A percentile compares a stretch with the other conserved stretches of the same genome.
These are phyloP conservation scores for Palythoa grandiflora DNA, from an alignment of 92 coral and sea anemone species.

Conservation along the genomic window DNA sequence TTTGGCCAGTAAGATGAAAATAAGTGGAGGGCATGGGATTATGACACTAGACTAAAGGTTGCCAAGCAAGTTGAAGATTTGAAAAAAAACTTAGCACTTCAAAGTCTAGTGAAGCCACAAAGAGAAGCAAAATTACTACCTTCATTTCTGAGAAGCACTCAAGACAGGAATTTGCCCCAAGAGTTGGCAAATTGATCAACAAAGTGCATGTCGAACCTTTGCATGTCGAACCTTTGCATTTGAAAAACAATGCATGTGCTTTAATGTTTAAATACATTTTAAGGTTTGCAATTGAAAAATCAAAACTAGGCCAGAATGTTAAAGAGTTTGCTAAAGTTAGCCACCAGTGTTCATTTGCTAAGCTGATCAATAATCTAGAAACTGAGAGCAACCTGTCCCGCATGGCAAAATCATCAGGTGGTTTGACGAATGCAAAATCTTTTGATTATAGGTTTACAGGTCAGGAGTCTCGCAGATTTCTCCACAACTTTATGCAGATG, in stretches of 20 bases:
- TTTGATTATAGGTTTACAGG: constrained; percentile 69
- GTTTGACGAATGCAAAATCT: background rate
- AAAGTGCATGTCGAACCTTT: background rate
- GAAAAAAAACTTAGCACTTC: background rate
- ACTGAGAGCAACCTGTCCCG: background rate
- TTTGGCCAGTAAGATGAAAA: background rate
- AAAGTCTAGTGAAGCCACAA: background rate
- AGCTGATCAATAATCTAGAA: background rate
- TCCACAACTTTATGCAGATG: constrained; percentile 63
- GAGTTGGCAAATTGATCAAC: constrained; percentile 14
- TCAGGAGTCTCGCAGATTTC: constrained; percentile 64
- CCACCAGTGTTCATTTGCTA: background rate
- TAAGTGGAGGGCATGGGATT: background rate
- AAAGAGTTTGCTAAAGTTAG: background rate
- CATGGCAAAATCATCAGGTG: background rate
- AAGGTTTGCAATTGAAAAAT: background rate
- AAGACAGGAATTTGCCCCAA: constrained; percentile 1
- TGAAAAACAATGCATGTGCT: background rate
- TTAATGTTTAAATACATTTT: background rate
- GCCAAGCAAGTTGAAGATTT: background rate
- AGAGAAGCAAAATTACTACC: background rate
- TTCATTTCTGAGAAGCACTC: background rate
- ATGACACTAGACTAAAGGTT: background rate
- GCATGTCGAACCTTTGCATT: background rate
- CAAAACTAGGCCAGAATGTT: background rate